Conservation (phyloP, 2,113 vertebrate genomes). For the pig (Sus scrofa) region T2T-Sscrofa CM000814.6:128162501-128163000, state of each 20-base stretch:
- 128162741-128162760: neutral
- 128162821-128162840: neutral
- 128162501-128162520: neutral
- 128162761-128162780: neutral
- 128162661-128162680: neutral
- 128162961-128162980: neutral
- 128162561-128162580: neutral
- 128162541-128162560: neutral
- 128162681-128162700: neutral
- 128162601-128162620: neutral
- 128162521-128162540: neutral
- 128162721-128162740: neutral
- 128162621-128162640: neutral
- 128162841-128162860: neutral
- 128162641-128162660: neutral
- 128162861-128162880: neutral
- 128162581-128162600: neutral
- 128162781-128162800: neutral
- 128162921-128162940: neutral
- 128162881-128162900: neutral
- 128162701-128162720: no score
- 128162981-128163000: neutral
- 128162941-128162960: neutral
- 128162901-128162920: neutral
- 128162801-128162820: neutral